Evolutionary conservation across 2,113 vertebrate genomes (phyloP).

Genomic region (Paratilapia polleni): DNA sequence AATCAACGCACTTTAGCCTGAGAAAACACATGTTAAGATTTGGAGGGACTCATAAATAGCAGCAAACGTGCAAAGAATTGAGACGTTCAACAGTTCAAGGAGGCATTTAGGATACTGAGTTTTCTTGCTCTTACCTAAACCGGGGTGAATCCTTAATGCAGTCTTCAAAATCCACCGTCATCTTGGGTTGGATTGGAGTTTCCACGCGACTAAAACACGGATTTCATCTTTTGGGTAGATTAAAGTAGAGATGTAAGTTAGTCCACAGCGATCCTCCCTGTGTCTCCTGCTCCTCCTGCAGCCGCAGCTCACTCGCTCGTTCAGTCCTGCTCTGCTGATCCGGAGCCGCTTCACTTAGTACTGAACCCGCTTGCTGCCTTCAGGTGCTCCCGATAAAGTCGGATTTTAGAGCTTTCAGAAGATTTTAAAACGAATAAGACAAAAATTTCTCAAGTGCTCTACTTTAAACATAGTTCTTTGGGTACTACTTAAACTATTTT

Average conservation of each 20-base stretch:
- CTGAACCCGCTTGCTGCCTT: constrained; percentile 44
- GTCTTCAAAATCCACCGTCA: constrained; percentile 88
- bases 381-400: accelerated
- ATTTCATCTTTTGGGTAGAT: constrained; percentile 69
- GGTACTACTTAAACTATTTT: neutral
- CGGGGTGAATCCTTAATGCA: constrained; percentile 84
- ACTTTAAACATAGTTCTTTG: neutral
- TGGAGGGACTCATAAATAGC: neutral
- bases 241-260: constrained; percentile 20
- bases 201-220: constrained; percentile 61
- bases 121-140: constrained; percentile 76
- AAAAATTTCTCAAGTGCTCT: neutral
- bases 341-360: neutral
- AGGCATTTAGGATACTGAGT: neutral
- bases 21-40: neutral
- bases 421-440: neutral
- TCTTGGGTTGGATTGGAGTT: constrained; percentile 57
- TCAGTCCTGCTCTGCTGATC: constrained; percentile 26
- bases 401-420: neutral
- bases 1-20: neutral
- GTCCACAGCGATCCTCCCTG: constrained; percentile 38
- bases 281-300: neutral
- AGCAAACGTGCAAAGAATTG: neutral
- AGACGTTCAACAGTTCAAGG: constrained; percentile 45
- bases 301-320: neutral